Base-by-base conservation (phyloP, 2,888 invertebrate genomes). In the Brenthis ino region DNA sequence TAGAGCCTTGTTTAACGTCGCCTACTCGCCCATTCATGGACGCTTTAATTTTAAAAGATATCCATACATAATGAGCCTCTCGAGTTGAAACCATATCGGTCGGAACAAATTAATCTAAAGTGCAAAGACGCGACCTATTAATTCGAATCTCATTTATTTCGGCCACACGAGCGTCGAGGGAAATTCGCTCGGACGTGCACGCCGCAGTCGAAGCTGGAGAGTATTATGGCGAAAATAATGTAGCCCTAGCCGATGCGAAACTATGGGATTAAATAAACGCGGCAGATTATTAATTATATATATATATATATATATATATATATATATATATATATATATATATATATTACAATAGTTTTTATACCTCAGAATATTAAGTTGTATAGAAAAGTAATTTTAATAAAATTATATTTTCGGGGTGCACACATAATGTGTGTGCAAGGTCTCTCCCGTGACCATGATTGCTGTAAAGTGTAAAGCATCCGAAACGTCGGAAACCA, bases 101-200 rank as follows among this genome's bases (percentile, higher is more conserved):
- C 61, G 51, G 55, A 67, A 56, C 67, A 51, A 67, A 67, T 67
- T 67, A 67, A 67, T 67, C 67, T 67, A 28, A 67, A 63, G 67
- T 63, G 67, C 61, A 67, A 67, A 57, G 61, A 63, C 61, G 24
- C 61, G 50, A 61, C 56, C 56, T 56, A 67, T 63, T 67, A 61
- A 67, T 56, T 67, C 51, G 16, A 60, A 48, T 57, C 51, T 67
- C 67, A 55, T 55, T 67, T 67, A 67, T 67, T 67, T 67, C 48
- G 60, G 55, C 55, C 60, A 48, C 60, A 60, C 60, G 28, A 56
- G 48, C 61, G 67, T n/a, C 67, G 55, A 24, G 67, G 67, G 67
- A 67, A 67, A 66, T 66, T 33, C 28, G 58, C 58, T 54, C 58
- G 58, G 54, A 66, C 58, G 60, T 54, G 58, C 53, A 66, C 20